Evolutionary conservation across 30 jellyfish, hydroid and myxozoan genomes (phyloP).

Genomic region (Hydra vulgaris): DNA sequence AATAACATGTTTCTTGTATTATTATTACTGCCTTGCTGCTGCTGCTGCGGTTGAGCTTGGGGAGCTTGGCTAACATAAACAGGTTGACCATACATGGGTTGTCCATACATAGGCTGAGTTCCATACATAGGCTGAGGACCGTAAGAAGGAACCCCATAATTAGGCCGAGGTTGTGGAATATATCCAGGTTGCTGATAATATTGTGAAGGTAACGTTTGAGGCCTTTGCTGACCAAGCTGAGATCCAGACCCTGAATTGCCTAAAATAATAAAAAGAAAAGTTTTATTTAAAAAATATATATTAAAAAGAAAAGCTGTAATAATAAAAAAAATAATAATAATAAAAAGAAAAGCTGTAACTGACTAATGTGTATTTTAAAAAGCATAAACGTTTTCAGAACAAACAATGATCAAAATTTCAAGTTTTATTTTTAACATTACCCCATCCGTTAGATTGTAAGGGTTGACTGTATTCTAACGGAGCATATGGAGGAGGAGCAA

Average conservation of each 20-base stretch:
- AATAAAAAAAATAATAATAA: no score
- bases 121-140: slow-evolving; percentile 39
- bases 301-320: no score
- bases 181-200: slow-evolving; percentile 6
- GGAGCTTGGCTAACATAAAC: slow-evolving; percentile 62
- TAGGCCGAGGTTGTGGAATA: slow-evolving; percentile 13
- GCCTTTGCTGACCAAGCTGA: slow-evolving; percentile 42
- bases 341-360: no score
- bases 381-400: no score
- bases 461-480: slow-evolving; percentile 45
- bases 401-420: no score
- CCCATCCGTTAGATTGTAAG: slow-evolving; percentile 19
- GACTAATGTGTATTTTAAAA: no score
- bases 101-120: slow-evolving; percentile 68
- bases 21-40: slow-evolving; percentile 57
- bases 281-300: background rate
- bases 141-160: slow-evolving; percentile 15
- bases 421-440: background rate
- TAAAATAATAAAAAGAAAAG: background rate
- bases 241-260: background rate
- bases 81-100: slow-evolving; percentile 59
- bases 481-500: slow-evolving; percentile 28
- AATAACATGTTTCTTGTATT: slow-evolving; percentile 72
- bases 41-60: slow-evolving; percentile 41
- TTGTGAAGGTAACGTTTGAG: slow-evolving; percentile 28